Base-by-base conservation (phyloP, 2,113 vertebrate genomes). In the Strigops habroptila region DNA sequence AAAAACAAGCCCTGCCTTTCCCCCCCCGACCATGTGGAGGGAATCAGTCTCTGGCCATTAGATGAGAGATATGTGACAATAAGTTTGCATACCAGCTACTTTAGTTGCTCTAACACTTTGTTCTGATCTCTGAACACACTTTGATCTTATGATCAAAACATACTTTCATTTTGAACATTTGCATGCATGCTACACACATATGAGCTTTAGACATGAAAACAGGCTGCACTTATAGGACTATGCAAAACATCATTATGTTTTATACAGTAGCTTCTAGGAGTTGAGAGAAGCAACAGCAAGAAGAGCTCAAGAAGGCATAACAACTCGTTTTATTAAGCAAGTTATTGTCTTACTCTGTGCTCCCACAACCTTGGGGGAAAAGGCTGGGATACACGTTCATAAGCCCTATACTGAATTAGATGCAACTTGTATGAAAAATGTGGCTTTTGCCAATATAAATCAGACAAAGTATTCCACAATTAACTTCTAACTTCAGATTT, bases 131-230 rank as follows among this genome's bases (percentile, higher is more conserved):
- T 63, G 94, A 92, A 91, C 83, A 75, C 33, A 22, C 86, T 97
- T 95, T 96, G 83, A 96, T 95, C 86, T 92, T 35, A 43, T 0
- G 18, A 97, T 88, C 69, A 88, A 93, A 94, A 96, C 17, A 0
- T 44, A 3, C 51, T 82, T 92, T 86, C 82, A 79, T 90, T 68
- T 71, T 31, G 59, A 85, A 33, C 77, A 97, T 96, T 96, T 96
- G 90, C 92, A 95, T 94, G 76, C 35, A 37, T 69, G 53, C 59
- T 70, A 15, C 25, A 57, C 65, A 81, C 5, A 10, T 48, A 62
- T 13, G 28, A 93, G 73, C 63, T 65, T n/a, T 16, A 51, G 65
- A 76, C 87, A 60, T 37, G 63, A 68, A 89, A 79, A 79, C 27
- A 68, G 74, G 39, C 43, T 71, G 27, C 31, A 13, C 65, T 86